phyloP scores from a whole-genome alignment of 2,113 vertebrate species.

The Grammomys dolichurus region DNA sequence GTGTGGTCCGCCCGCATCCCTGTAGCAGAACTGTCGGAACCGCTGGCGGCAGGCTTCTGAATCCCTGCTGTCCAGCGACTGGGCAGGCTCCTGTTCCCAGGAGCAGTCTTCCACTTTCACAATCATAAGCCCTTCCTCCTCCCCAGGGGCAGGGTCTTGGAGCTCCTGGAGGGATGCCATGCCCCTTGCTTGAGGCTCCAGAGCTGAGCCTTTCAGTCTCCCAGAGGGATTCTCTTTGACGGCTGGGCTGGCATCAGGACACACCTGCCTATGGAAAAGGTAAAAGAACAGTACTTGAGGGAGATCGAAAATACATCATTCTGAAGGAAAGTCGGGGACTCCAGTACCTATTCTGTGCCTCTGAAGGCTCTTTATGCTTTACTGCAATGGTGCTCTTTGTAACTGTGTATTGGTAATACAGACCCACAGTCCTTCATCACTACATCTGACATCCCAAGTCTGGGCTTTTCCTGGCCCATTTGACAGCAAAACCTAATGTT shows the following conservation, averaged over 20 bases:
- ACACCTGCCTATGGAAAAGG: conserved; percentile 63
- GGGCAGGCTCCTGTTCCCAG: conserved; percentile 78
- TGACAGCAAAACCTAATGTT: background rate
- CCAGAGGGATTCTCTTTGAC: conserved; percentile 21
- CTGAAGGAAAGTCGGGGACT: background rate
- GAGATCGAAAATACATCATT: background rate
- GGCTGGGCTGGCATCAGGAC: conserved; percentile 57
- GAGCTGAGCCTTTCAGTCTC: conserved; percentile 54
- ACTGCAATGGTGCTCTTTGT: background rate
- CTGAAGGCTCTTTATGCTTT: background rate
- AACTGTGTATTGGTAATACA: background rate
- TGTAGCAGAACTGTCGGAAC: conserved; percentile 80
- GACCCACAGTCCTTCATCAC: background rate
- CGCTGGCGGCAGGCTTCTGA: conserved; percentile 75
- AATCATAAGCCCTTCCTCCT: conserved; percentile 72
- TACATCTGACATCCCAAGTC: conserved; percentile 2
- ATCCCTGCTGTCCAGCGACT: conserved; percentile 64
- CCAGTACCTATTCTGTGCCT: background rate
- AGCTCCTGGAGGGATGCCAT: conserved; percentile 55
- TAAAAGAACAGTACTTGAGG: background rate
- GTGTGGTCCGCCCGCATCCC: conserved; percentile 67
- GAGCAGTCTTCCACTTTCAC: conserved; percentile 79
- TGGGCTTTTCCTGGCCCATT: background rate
- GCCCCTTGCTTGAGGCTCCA: conserved; percentile 12
- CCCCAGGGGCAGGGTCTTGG: conserved; percentile 62